A percentile compares a stretch with the other conserved stretches of the same genome.
These are phyloP conservation scores for Drosophila bunnanda DNA, from an alignment of 2,888 invertebrate species.

Conservation along the genomic window DNA sequence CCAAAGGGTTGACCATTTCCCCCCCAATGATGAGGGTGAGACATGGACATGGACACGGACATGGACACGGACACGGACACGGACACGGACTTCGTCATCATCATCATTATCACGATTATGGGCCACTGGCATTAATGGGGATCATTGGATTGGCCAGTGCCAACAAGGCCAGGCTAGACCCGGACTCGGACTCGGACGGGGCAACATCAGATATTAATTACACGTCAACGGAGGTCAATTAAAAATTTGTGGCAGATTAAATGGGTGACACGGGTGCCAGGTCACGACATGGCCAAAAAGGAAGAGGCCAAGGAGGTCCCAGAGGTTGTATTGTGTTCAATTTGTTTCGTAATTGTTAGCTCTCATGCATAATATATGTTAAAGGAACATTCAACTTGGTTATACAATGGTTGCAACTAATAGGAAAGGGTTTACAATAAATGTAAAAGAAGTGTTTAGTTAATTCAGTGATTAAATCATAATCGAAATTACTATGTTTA, in stretches of 20 bases:
- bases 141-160: constrained; percentile 33
- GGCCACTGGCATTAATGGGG: constrained; percentile 31
- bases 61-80: neutral
- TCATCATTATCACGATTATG: constrained; percentile 10
- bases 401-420: neutral
- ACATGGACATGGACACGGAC: neutral
- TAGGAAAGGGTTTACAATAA: neutral
- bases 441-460: neutral
- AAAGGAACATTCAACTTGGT: neutral
- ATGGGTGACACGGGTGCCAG: constrained; percentile 38
- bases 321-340: constrained; percentile 14
- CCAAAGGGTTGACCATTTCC: constrained; percentile 12
- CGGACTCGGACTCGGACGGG: neutral
- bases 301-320: neutral
- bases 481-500: too few relatives aligned
- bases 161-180: constrained; percentile 4
- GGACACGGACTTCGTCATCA: neutral
- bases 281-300: constrained; percentile 11
- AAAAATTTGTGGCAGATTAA: constrained; percentile 51
- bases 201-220: constrained; percentile 54
- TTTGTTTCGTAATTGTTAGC: constrained; percentile 32
- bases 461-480: too few relatives aligned
- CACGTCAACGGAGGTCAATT: constrained; percentile 56
- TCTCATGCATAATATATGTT: neutral
- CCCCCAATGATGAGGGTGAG: constrained; percentile 7